Conservation (phyloP, 2,797 vertebrate species). For the Gambusia yucatana region DNA sequence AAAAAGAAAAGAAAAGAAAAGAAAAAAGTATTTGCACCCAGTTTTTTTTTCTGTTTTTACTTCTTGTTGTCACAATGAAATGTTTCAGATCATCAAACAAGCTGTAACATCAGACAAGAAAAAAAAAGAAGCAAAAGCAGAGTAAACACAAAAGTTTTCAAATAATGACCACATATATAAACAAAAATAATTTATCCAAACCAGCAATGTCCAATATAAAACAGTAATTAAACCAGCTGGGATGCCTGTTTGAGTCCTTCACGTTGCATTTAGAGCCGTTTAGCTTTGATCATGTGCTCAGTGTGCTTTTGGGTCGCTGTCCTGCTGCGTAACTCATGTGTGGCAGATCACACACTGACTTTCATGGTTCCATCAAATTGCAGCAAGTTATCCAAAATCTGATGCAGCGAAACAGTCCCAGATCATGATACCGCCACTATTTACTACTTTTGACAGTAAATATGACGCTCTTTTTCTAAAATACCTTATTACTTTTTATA, state of each 20-base stretch:
- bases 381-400: not conserved
- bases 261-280: not conserved
- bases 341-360: not conserved
- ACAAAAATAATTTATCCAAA: not conserved
- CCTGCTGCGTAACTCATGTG: not conserved
- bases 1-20: not conserved
- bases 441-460: not conserved
- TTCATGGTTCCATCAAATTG: not conserved
- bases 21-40: not conserved
- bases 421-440: not conserved
- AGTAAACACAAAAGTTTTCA: not conserved
- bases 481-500: not conserved
- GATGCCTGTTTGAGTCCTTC: not conserved
- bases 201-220: not conserved
- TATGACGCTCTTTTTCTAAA: not conserved
- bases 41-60: not conserved
- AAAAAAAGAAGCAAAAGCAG: not conserved
- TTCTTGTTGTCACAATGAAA: not conserved
- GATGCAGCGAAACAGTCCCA: not conserved
- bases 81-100: not conserved
- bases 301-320: not conserved
- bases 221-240: not conserved
- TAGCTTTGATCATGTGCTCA: not conserved
- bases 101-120: not conserved
- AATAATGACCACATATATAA: not conserved